These are phyloP conservation scores for Habroteleia sp. DNA, from an alignment of 2,888 invertebrate genomes.

Conservation along the genomic window DNA sequence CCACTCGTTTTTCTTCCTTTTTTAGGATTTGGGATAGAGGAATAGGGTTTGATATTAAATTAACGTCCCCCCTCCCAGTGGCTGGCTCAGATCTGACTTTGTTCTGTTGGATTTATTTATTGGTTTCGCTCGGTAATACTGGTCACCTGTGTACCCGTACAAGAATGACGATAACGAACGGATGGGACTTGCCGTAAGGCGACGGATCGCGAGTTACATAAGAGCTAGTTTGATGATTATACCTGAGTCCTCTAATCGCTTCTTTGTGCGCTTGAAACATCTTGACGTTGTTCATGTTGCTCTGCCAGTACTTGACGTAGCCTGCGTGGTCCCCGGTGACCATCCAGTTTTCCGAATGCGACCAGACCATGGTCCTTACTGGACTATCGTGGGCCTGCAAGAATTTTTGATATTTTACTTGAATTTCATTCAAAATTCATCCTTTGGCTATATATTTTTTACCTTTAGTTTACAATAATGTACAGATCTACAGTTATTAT, in stretches of 20 bases:
- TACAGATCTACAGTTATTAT: too few species aligned
- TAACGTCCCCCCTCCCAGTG: background rate
- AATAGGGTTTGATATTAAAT: too few species aligned
- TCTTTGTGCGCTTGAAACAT: slow-evolving; percentile 99
- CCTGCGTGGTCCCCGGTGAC: slow-evolving; percentile 99
- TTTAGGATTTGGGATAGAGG: slow-evolving; percentile 1
- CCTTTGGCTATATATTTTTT: too few species aligned
- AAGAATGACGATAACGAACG: slow-evolving; percentile 67
- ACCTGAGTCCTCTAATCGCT: slow-evolving; percentile 98
- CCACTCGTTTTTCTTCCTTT: slow-evolving; percentile 1
- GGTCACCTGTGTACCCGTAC: slow-evolving; percentile 76
- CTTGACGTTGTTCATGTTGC: slow-evolving; percentile 99
- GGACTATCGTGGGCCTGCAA: slow-evolving; percentile 98
- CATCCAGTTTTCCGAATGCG: slow-evolving; percentile 99
- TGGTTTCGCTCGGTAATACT: background rate
- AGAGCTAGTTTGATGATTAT: slow-evolving; percentile 82
- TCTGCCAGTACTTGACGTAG: slow-evolving; percentile 99
- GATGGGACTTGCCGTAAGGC: slow-evolving; percentile 68
- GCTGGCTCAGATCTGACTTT: background rate
- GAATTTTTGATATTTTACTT: too few species aligned
- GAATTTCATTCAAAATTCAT: too few species aligned
- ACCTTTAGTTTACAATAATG: too few species aligned
- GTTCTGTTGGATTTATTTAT: background rate
- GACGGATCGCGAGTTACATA: slow-evolving; percentile 76
- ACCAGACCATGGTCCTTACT: slow-evolving; percentile 99